A percentile compares a stretch with the other conserved stretches of the same genome.
Evolutionary conservation across 2,797 vertebrate genomes (phyloP).

Genomic region (Onychomys leucogaster): DNA sequence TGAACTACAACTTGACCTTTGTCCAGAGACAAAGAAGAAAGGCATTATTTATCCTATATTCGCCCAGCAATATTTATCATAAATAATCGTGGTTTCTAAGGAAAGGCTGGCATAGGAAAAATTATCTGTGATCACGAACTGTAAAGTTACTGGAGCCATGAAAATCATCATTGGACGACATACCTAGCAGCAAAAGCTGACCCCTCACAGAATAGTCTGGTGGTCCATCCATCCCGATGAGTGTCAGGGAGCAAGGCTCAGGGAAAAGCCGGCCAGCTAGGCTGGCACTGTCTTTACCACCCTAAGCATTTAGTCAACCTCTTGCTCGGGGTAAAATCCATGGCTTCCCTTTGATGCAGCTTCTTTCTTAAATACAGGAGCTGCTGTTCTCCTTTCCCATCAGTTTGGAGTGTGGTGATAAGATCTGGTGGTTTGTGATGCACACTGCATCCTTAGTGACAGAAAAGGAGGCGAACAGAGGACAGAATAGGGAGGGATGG

Average conservation of each 20-base stretch:
- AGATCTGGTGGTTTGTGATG: neutral
- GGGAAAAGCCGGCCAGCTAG: neutral
- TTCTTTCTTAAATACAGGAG: neutral
- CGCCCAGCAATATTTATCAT: conserved; percentile 15
- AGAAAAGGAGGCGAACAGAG: neutral
- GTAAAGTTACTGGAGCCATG: conserved; percentile 44
- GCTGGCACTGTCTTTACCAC: neutral
- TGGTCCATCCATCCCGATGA: neutral
- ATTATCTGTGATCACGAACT: conserved; percentile 8
- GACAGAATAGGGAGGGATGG: neutral
- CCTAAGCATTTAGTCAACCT: neutral
- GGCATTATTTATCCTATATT: conserved; percentile 52
- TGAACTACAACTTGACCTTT: neutral
- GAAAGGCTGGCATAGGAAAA: conserved; percentile 59
- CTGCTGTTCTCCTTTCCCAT: neutral
- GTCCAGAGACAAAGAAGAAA: conserved; percentile 57
- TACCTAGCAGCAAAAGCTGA: neutral
- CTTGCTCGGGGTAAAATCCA: neutral
- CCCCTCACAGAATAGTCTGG: neutral
- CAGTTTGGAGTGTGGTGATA: neutral
- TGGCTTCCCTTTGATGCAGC: neutral
- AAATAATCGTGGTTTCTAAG: conserved; percentile 67
- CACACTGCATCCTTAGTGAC: neutral
- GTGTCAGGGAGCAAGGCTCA: neutral
- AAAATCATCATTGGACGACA: conserved; percentile 47